Evolutionary conservation across 2,888 invertebrate species (phyloP), one percentile per base, ranked within the genome.

Genomic region (Netelia virgata): DNA sequence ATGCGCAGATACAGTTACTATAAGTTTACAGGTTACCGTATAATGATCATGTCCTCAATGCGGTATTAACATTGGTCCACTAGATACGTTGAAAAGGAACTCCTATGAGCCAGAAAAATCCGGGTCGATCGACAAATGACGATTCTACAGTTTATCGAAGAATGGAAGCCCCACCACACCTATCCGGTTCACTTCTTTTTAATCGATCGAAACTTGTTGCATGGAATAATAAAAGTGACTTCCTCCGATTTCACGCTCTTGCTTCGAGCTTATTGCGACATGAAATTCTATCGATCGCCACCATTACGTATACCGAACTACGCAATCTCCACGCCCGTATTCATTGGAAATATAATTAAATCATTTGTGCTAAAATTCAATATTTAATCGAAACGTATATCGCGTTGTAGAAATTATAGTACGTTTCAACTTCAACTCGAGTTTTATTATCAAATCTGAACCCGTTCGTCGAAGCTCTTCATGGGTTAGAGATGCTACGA

Each of bases 121-220:
- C 36, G 36, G 68, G 11, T 80, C 76, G 43, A 14, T 66, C 66
- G 50, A 72, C 14, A 50, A 73, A 76, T 16, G 73, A 77, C 41
- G 59, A 36, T 80, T 55, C 20, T 20, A 50, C 57, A 64, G 47
- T 74, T 69, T 77, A 77, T 74, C 80, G 75, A 64, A 72, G n/a
- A 55, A 76, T 76, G 36, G 61, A 59, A 61, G 10, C 20, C 14
- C 50, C 61, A 75, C 18, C 83, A 53, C 83, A 76, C 84, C 80
- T 77, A 81, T 81, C 76, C 76, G 80, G 68, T 66, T 73, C 47
- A 69, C 64, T 77, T 69, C 41, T 20, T 55, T 73, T 14, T 53
- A 50, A 84, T 63, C 69, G 53, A 47, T 59, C 23, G 18, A 47
- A 43, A 20, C 64, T 70, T 18, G 59, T 73, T 76, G 55, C 14